Conservation (phyloP, 2,797 vertebrate species). For the Lithobates pipiens region DNA sequence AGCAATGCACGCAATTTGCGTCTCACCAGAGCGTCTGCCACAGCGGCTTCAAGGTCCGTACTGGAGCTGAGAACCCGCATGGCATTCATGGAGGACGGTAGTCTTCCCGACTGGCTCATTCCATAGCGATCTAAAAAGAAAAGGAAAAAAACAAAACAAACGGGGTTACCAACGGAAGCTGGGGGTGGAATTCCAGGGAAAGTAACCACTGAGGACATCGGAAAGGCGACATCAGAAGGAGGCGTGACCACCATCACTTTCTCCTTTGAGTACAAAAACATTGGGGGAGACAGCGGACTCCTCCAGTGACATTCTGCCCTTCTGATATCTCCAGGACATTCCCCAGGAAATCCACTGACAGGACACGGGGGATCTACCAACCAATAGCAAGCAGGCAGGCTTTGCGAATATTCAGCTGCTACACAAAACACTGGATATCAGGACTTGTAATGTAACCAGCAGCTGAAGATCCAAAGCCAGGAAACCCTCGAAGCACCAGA, state of each 20-base stretch:
- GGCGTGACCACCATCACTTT: too few species aligned
- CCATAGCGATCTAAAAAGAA: constrained; percentile 89
- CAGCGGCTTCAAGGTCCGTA: constrained; percentile 95
- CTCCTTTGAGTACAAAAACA: too few species aligned
- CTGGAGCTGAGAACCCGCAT: constrained; percentile 96
- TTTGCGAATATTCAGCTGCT: not conserved
- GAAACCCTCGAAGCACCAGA: not conserved
- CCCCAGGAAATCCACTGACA: not conserved
- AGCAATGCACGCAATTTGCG: not conserved
- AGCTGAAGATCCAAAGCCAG: constrained; percentile 13
- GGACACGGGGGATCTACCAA: not conserved
- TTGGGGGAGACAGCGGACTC: too few species aligned
- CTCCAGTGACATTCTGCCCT: not conserved
- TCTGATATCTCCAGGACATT: not conserved
- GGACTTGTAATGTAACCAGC: not conserved
- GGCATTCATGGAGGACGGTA: constrained; percentile 92
- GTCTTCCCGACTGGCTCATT: constrained; percentile 90
- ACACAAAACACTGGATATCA: not conserved
- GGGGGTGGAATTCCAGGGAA: too few species aligned
- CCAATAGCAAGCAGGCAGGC: not conserved
- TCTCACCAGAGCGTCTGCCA: constrained; percentile 96
- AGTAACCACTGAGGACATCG: too few species aligned
- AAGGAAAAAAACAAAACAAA: constrained; percentile 1
- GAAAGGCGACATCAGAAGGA: too few species aligned
- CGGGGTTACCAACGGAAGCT: too few species aligned